These are phyloP conservation scores for Liparis tanakae DNA, from an alignment of 2,797 vertebrate genomes.

Conservation along the genomic window DNA sequence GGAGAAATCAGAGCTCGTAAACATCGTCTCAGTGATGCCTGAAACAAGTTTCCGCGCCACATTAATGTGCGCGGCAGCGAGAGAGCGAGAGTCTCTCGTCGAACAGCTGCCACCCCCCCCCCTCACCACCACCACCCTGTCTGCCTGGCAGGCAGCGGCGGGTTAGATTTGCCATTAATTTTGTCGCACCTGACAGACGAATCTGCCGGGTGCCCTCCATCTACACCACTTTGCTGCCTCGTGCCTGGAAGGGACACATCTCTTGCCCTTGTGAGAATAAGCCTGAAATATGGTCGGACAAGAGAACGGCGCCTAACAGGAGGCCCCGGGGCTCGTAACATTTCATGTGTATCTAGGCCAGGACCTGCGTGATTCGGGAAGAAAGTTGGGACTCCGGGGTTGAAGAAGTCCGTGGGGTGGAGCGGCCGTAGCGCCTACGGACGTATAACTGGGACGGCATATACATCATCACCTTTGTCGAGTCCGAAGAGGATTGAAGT, in stretches of 20 bases:
- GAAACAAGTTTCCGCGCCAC: slow-evolving; percentile 73
- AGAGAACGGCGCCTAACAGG: slow-evolving; percentile 68
- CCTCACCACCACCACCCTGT: slow-evolving; percentile 10
- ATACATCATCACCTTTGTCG: slow-evolving; percentile 1
- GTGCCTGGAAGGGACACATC: slow-evolving; percentile 70
- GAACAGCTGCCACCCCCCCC: slow-evolving; percentile 67
- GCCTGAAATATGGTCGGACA: slow-evolving; percentile 73
- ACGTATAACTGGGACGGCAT: slow-evolving; percentile 31
- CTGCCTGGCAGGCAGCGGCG: slow-evolving; percentile 66
- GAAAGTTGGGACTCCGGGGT: slow-evolving; percentile 43
- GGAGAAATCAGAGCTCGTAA: slow-evolving; percentile 70
- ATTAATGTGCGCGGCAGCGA: slow-evolving; percentile 62
- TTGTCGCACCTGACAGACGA: slow-evolving; percentile 77
- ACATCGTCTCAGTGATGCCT: slow-evolving; percentile 67
- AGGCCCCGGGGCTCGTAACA: slow-evolving; percentile 53
- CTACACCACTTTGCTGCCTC: slow-evolving; percentile 68
- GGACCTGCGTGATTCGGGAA: slow-evolving; percentile 48
- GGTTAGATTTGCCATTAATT: slow-evolving; percentile 76
- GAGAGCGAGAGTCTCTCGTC: slow-evolving; percentile 56
- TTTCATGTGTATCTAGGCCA: slow-evolving; percentile 74
- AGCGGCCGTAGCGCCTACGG: slow-evolving; percentile 5
- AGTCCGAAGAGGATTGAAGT: slow-evolving; percentile 8
- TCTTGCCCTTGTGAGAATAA: slow-evolving; percentile 74
- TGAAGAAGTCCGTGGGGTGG: slow-evolving; percentile 30
- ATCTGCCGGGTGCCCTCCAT: slow-evolving; percentile 68